phyloP scores from a whole-genome alignment of 2,888 invertebrate genomes.

The Blera fallax region DNA sequence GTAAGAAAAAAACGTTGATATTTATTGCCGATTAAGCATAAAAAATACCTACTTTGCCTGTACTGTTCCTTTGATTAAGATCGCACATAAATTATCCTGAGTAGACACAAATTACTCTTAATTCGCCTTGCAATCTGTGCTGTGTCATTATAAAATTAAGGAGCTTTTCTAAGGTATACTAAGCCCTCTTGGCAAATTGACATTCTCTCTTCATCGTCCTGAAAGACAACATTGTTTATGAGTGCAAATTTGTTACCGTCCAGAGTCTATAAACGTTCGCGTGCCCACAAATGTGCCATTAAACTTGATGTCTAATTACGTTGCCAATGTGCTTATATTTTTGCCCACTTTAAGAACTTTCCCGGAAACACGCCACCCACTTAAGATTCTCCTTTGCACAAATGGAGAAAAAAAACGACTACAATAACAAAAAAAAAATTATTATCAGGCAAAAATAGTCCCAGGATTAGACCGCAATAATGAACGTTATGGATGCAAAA shows the following conservation, averaged over 20 bases:
- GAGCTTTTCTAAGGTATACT: neutral
- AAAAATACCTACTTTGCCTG: too few species aligned
- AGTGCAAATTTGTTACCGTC: neutral
- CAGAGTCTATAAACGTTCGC: neutral
- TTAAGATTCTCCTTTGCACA: neutral
- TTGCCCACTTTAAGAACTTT: neutral
- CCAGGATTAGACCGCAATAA: neutral
- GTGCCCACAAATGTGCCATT: neutral
- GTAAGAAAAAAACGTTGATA: too few species aligned
- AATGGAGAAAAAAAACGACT: neutral
- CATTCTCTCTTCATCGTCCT: neutral
- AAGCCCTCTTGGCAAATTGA: neutral
- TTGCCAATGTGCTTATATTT: neutral
- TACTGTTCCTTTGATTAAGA: neutral
- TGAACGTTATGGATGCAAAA: neutral
- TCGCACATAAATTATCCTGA: neutral
- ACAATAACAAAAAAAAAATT: neutral
- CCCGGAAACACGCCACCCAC: neutral
- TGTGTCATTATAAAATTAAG: neutral
- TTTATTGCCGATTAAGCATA: too few species aligned
- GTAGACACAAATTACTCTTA: neutral
- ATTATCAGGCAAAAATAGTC: neutral
- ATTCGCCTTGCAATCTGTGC: neutral
- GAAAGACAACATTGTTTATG: neutral
- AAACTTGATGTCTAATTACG: neutral